Base-by-base conservation (phyloP, 2,113 vertebrate species). In the Calidris pygmaea region DNA sequence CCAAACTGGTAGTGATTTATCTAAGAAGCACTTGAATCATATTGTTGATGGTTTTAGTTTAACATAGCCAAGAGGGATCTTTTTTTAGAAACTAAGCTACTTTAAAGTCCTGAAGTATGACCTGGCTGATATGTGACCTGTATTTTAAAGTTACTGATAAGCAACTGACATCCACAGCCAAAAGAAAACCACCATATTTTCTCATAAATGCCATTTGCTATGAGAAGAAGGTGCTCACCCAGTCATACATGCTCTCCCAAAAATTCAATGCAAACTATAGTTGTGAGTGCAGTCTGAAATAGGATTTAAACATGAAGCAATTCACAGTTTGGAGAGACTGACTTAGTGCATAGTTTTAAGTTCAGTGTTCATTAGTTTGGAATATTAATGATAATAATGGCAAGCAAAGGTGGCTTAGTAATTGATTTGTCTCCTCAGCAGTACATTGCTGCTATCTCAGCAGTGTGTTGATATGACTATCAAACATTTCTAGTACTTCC, bases 11-110 rank as follows among this genome's bases (percentile, higher is more conserved):
- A 70, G 71, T 39, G 60, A 79, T 83, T 95, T 89, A 82, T 67
- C 56, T 60, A 90, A 91, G 76, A 37, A 91, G 63, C 66, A 85
- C 29, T 39, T 66, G 47, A 82, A 92, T 88, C 91, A 88, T 67
- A 16, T 16, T 91, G 89, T 91, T 91, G 95, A 91, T 78, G 91
- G 66, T 32, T 77, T 95, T 72, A 78, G 55, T 93, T 66, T 56
- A 90, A 90, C 13, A 2, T 7, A 90, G 77, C 50, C 74, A 75
- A 76, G 81, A 92, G 19, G 9, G 84, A 84, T 77, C 71, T 85
- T 94, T 94, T 92, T 91, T 93, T 90, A 90, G 75, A 93, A 81
- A 68, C 91, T 95, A 96, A 96, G 94, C 92, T 95, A 80, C 92
- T 91, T 93, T 93, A 39, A 74, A 63, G 50, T 63, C 73, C 71